Evolutionary conservation across 2,797 vertebrate genomes (phyloP), one percentile per base, ranked within the genome.

Genomic region (Diplodus sargus): DNA sequence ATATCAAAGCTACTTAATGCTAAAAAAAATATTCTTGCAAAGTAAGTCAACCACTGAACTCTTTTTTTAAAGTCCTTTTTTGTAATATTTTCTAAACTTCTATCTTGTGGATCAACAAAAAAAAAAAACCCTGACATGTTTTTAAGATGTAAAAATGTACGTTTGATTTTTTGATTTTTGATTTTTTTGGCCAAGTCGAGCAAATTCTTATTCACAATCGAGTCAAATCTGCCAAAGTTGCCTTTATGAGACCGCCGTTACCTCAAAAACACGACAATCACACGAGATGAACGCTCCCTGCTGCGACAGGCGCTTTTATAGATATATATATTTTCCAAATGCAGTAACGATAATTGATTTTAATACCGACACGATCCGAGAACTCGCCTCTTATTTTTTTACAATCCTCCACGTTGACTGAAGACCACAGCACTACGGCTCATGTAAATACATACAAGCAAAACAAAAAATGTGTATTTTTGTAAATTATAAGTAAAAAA

Each of bases 401-500:
- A 45, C 13, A 14, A 12, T 73, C 75, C 81, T 85, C 81, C 76
- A 77, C 25, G 59, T 74, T 53, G 89, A 91, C 89, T 92, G 89
- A 93, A 90, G 6, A 83, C 58, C 61, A 34, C 73, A 76, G 79
- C 79, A 70, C 83, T 78, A 54, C 22, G 51, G 79, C 89, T 87
- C 65, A 9, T 89, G 94, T 95, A 96, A 92, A 95, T 94, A 94
- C 49, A 42, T 85, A n/a, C 93, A 34, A 34, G 6, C 30, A 34
- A 34, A 34, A 34, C 7, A 34, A 34, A 91, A 91, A 94, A 84
- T 78, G 78, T 92, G 82, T 93, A 91, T 91, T 95, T 94, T 94
- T 97, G 95, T 97, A 97, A 96, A 96, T 96, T 95, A 95, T 95
- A 89, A 6, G 25, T 25, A 28, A 28, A 28, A 6, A 7, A 34